A percentile compares a stretch with the other conserved stretches of the same genome.
phyloP scores from a whole-genome alignment of 1,140 invertebrate species.

The Scylla paramamosain region DNA sequence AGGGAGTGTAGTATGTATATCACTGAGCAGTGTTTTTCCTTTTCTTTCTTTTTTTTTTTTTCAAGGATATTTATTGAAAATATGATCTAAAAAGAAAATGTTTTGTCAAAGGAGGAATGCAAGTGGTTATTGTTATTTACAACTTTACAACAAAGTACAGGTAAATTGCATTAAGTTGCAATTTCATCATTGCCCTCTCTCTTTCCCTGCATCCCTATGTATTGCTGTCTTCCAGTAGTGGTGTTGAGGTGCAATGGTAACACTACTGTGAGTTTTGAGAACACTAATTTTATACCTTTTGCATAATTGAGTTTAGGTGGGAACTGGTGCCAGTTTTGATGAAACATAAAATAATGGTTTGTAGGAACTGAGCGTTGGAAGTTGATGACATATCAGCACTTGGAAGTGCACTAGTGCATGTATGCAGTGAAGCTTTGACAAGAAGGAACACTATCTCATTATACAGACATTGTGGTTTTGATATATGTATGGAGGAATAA shows the following conservation, averaged over 20 bases:
- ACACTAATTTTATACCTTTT: slow-evolving; percentile 15
- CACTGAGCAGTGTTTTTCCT: background rate
- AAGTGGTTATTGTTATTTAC: background rate
- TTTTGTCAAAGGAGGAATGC: no score
- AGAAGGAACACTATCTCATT: background rate
- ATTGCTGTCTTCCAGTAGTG: slow-evolving; percentile 1
- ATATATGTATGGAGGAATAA: background rate
- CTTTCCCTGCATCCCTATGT: background rate
- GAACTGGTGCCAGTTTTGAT: background rate
- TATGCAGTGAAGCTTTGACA: background rate
- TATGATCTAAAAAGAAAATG: background rate
- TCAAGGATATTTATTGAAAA: background rate
- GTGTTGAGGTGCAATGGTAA: background rate
- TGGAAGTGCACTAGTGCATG: background rate
- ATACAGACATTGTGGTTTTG: background rate
- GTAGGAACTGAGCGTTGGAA: background rate
- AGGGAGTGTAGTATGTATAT: background rate
- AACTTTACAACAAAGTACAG: background rate
- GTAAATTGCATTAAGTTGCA: background rate
- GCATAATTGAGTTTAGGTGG: background rate
- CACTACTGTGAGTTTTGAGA: background rate
- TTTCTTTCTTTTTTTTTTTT: background rate
- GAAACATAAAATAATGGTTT: background rate
- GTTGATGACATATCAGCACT: background rate
- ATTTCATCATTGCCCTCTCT: background rate